A percentile compares a stretch with the other conserved stretches of the same genome.
These are phyloP conservation scores for Probaryconus sp. DNA, from an alignment of 1,140 invertebrate species.

Conservation along the genomic window DNA sequence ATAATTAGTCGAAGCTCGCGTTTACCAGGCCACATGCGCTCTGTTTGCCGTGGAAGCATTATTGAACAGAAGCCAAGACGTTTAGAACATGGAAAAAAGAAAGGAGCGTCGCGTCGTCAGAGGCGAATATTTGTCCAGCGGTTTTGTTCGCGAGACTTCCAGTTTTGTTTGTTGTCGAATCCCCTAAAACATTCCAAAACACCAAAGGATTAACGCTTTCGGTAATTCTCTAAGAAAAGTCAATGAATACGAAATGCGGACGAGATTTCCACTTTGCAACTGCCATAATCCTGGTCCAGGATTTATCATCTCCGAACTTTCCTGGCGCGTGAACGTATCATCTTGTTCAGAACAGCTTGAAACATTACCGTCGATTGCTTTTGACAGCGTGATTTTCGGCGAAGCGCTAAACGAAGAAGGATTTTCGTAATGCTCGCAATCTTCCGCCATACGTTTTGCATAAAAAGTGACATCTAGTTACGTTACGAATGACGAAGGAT, in stretches of 20 bases:
- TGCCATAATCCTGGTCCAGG: slow-evolving; percentile 25
- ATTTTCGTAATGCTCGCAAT: too few relatives aligned
- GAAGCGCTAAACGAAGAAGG: too few relatives aligned
- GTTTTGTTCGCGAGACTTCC: slow-evolving; percentile 18
- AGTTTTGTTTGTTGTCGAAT: neutral
- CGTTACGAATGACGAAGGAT: too few relatives aligned
- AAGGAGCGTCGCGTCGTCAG: slow-evolving; percentile 31
- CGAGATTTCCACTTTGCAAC: slow-evolving; percentile 2
- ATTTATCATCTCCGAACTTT: slow-evolving; percentile 34
- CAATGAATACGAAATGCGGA: slow-evolving; percentile 67
- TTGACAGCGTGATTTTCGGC: too few relatives aligned
- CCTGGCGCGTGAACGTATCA: neutral
- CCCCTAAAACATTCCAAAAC: slow-evolving; percentile 29
- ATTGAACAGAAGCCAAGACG: slow-evolving; percentile 61
- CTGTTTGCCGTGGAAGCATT: slow-evolving; percentile 32
- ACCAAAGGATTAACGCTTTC: slow-evolving; percentile 66
- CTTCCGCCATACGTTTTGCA: too few relatives aligned
- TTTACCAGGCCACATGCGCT: slow-evolving; percentile 41
- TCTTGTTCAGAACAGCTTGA: too few relatives aligned
- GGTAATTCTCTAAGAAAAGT: slow-evolving; percentile 62
- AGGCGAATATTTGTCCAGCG: slow-evolving; percentile 30
- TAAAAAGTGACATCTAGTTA: too few relatives aligned
- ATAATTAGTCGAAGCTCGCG: slow-evolving; percentile 54
- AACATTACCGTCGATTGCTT: too few relatives aligned
- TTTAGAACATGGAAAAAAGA: slow-evolving; percentile 32